Evolutionary conservation across 2,888 invertebrate genomes (phyloP), one percentile per base, ranked within the genome.

Genomic region (Flexamia atlantica): DNA sequence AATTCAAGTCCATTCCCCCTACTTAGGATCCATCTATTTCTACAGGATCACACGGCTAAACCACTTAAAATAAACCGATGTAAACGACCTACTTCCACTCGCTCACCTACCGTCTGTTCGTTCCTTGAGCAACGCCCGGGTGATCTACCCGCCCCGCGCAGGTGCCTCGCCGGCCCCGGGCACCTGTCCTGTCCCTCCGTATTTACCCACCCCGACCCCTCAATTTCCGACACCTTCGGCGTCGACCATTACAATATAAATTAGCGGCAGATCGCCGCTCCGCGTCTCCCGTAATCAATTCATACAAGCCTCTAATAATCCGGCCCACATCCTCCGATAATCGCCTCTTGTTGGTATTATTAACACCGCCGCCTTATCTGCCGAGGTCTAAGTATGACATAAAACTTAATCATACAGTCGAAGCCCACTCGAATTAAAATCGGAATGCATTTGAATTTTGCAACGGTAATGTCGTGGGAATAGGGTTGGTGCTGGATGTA

Each of bases 311-410:
- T 64, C 68, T 81, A 81, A 81, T 81, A 81, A 64, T 5, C 36
- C 81, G 46, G 1, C 68, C 81, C 46, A 81, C 81, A 23, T 42
- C 81, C 42, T 30, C 17, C 40, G 64, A 46, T 81, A 81, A 81
- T 68, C 40, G 64, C 28, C 36, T 57, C 17, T 28, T 81, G 81
- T 81, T 81, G 81, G 81, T 81, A 81, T 81, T 81, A 81, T 80
- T 60, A 81, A 81, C 81, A 81, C 70, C 7, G 70, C 68, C 68
- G 32, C 36, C 70, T 70, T 70, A 70, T 70, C 70, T 70, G 5
- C 76, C 46, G 46, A 25, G 23, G 23, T 7, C 76, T 42, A 50
- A 76, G 42, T 76, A 76, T 76, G 76, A 76, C 76, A 76, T 76
- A 76, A 76, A 76, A 76, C 76, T 76, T 76, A 46, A 76, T 42